Evolutionary conservation across 2,113 vertebrate species (phyloP), one percentile per base, ranked within the genome.

Genomic region (Sebastes schlegelii): DNA sequence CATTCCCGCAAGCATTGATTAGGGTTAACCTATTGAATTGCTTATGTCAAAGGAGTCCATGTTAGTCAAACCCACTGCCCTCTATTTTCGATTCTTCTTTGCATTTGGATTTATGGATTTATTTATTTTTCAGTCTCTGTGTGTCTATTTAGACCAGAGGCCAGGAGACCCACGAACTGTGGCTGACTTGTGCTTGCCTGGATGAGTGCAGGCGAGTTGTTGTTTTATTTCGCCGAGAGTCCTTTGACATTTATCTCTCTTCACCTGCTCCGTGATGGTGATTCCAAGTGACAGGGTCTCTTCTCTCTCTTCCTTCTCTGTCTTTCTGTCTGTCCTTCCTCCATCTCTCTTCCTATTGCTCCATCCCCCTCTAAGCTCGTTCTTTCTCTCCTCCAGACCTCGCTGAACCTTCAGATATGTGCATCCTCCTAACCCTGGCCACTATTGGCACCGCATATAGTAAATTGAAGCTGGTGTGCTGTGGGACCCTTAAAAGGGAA

Each of bases 191-290:
- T 67, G 81, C 72, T 88, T 80, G 89, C 84, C 89, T 89, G 85
- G 72, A 77, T 91, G 85, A 90, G 83, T 86, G 83, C 87, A 85
- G 88, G 79, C 80, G 75, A 83, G 83, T 94, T 91, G 92, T 86
- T 92, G 85, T 90, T 93, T 90, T 92, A 91, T 93, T 92, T 93
- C n/a, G 78, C 85, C 81, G 87, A 91, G 88, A 88, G 91, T 93
- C 92, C 91, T 95, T 93, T 95, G 94, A 93, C 95, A 94, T 95
- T 95, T 94, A 91, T 93, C 90, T 94, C 88, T 91, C 91, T 92
- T 92, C 94, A 95, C 93, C 94, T 95, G 94, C 91, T 92, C 86
- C 14, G 65, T 93, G 93, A 94, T 69, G 85, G 58, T 91, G 82
- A 95, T 93, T 86, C 80, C 74, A 48, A 80, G 81, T 93, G 93